Percentiles rank a stretch among this genome's conserved stretches.
Conservation (phyloP, 2,797 vertebrate species). For the Anguilla anguilla region DNA sequence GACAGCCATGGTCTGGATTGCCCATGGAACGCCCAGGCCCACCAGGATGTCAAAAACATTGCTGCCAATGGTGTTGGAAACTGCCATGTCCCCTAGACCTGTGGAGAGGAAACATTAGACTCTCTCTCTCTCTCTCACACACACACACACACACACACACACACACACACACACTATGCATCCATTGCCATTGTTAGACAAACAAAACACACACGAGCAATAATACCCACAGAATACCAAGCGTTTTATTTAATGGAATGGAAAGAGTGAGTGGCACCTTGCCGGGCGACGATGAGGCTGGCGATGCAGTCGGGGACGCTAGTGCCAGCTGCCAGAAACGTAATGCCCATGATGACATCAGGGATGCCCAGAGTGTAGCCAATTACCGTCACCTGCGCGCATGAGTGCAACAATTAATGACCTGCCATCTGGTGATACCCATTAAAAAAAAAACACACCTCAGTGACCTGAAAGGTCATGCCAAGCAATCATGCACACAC, state of each 20-base stretch:
- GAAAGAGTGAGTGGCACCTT: conserved; percentile 64
- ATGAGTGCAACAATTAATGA: background rate
- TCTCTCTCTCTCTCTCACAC: background rate
- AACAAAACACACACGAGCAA: background rate
- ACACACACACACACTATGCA: background rate
- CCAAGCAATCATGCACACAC: background rate
- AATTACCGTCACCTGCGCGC: conserved; percentile 76
- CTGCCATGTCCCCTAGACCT: conserved; percentile 81
- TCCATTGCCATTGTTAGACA: background rate
- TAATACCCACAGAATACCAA: background rate
- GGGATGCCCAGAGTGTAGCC: conserved; percentile 83
- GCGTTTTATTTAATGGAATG: background rate
- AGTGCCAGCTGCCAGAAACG: conserved; percentile 82
- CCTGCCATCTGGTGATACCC: background rate
- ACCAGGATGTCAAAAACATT: conserved; percentile 84
- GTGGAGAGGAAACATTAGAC: conserved; percentile 22
- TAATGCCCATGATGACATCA: conserved; percentile 85
- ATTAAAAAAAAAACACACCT: background rate
- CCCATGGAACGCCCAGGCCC: conserved; percentile 79
- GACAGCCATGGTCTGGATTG: conserved; percentile 78
- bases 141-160: background rate
- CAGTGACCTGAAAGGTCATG: background rate
- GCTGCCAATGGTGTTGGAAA: conserved; percentile 81
- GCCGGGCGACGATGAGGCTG: conserved; percentile 81
- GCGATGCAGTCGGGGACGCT: conserved; percentile 85